Percentiles rank a stretch among this genome's conserved stretches.
These are phyloP conservation scores for Patiria miniata DNA, from an alignment of 35 echinoderm and acorn worm species.

Conservation along the genomic window DNA sequence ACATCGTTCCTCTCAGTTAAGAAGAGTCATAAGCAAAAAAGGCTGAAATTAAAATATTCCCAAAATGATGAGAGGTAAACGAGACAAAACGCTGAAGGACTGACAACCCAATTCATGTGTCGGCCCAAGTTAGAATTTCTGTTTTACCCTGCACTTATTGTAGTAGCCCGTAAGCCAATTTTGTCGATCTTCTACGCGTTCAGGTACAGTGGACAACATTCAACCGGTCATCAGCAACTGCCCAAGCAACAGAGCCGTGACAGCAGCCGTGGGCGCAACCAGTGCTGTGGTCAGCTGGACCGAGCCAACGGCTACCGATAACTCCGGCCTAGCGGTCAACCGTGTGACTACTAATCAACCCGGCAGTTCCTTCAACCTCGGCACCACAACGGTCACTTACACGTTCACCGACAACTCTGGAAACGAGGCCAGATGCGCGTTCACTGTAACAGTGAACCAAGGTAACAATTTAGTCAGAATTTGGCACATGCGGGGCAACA, in stretches of 20 bases:
- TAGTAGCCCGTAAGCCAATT: too few species aligned
- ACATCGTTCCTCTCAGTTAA: too few species aligned
- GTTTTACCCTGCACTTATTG: too few species aligned
- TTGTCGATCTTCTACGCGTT: too few species aligned
- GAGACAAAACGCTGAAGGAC: too few species aligned
- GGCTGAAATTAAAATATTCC: too few species aligned
- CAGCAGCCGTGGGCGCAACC: slow-evolving; percentile 22
- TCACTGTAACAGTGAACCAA: slow-evolving; percentile 40
- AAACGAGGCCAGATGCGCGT: slow-evolving; percentile 30
- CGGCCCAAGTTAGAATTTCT: too few species aligned
- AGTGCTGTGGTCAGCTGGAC: slow-evolving; percentile 48
- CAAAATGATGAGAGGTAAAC: too few species aligned
- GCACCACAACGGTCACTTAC: slow-evolving; percentile 43
- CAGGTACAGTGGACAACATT: slow-evolving; percentile 43
- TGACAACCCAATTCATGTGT: too few species aligned
- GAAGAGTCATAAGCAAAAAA: too few species aligned
- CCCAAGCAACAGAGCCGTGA: slow-evolving; percentile 53
- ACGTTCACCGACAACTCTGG: slow-evolving; percentile 20
- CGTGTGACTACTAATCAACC: slow-evolving; percentile 10
- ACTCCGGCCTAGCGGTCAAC: slow-evolving; percentile 16
- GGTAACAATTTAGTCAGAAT: too few species aligned
- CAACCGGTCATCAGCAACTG: slow-evolving; percentile 54
- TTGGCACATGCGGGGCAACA: too few species aligned
- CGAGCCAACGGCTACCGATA: slow-evolving; percentile 53
- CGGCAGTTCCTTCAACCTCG: slow-evolving; percentile 38